A percentile compares a stretch with the other conserved stretches of the same genome.
Conservation (phyloP, 1,140 invertebrate species). For the Pogonognathellus flavescens region DNA sequence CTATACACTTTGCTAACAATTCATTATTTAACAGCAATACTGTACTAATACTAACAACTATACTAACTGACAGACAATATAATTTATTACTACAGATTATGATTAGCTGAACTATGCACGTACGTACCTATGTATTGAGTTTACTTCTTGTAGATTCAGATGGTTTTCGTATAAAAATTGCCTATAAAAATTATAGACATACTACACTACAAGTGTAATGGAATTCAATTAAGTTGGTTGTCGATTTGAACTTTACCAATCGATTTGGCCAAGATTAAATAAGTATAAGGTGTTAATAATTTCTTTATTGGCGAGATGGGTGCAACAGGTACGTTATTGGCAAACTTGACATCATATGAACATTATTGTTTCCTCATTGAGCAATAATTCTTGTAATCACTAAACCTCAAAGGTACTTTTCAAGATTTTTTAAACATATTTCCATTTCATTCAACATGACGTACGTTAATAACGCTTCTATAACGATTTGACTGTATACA, state of each 20-base stretch:
- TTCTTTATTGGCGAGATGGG: background rate
- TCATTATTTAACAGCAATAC: background rate
- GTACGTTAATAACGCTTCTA: no score
- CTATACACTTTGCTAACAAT: background rate
- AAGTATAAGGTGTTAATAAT: background rate
- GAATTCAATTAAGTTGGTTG: background rate
- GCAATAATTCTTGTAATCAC: background rate
- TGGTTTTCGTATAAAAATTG: no score
- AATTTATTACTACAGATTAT: background rate
- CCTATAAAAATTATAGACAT: no score
- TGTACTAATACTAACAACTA: background rate
- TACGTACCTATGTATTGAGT: background rate
- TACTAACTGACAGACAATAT: background rate
- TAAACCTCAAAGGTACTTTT: no score
- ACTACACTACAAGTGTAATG: no score
- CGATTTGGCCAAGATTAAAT: background rate
- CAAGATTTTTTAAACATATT: no score
- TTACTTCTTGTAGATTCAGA: background rate
- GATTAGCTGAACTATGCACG: background rate
- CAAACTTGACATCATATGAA: background rate
- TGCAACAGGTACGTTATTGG: constrained; percentile 36
- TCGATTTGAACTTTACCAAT: background rate
- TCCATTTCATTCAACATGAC: no score
- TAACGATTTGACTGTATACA: no score
- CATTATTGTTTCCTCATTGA: constrained; percentile 20